Base-by-base conservation (phyloP, 1,140 invertebrate species). In the Amphibalanus amphitrite region DNA sequence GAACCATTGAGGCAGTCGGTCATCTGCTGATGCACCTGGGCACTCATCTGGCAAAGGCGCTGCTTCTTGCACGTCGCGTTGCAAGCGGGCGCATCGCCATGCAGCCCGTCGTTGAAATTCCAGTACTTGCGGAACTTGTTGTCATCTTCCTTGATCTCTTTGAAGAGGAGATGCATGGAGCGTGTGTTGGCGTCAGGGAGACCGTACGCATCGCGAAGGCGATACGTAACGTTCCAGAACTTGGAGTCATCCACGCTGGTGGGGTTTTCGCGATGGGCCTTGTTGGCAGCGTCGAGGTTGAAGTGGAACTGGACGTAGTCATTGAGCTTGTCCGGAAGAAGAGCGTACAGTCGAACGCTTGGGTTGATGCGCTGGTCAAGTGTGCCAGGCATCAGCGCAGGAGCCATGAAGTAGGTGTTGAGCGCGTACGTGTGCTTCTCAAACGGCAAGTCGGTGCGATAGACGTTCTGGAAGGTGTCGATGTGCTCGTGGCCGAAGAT, bases 401-500 rank as follows among this genome's bases (percentile, higher is more conserved):
- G 65, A 0, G 23, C 65, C 65, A 59, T 59, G 47, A 59, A 59
- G 47, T 59, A 59, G 1, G 47, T 59, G 47, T 59, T 59, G 47
- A 59, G 47, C 47, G 47, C 47, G 1, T 13, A 59, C 47, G 47
- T 59, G 47, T 59, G 47, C 47, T 59, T 13, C 47, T 59, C 47
- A 20, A 67, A 10, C 17, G 8, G 65, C 3, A 67, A 3, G n/a
- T 28, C 65, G 8, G 8, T 10, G 28, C 28, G n/a, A 26, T 67
- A 28, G 6, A 26, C 26, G 65, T 67, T 67, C 65, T 67, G n/a
- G 65, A 67, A 67, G n/a, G 65, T 67, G 65, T 67, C 65, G 6
- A 67, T 67, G 65, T 67, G 65, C 28, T 67, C 65, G 28, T 67
- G 65, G 28, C 65, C 65, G 28, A 67, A 67, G 26, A 67, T 17